Percentiles rank a stretch among this genome's conserved stretches.
Evolutionary conservation across 92 coral and sea anemone species (phyloP).

Genomic region (Parazoanthus swiftii): DNA sequence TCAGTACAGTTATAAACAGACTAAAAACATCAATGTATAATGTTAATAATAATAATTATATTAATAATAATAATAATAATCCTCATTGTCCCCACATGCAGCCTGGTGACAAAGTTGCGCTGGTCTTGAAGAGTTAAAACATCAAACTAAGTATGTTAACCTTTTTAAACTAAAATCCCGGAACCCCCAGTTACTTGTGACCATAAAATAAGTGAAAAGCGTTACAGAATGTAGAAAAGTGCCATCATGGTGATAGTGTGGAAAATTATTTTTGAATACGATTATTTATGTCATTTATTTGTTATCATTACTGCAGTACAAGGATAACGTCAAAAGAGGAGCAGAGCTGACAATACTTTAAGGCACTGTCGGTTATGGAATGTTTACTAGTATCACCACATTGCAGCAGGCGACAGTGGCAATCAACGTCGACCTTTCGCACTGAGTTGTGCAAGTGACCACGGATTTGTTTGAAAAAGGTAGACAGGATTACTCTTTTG

Average conservation of each 20-base stretch:
- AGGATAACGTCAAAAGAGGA: constrained; percentile 10
- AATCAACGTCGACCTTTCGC: background rate
- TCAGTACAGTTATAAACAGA: background rate
- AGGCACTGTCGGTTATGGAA: constrained; percentile 36
- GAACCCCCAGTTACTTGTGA: background rate
- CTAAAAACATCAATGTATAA: background rate
- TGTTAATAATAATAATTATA: no score
- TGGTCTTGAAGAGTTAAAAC: background rate
- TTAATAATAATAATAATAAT: no score
- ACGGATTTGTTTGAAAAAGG: background rate
- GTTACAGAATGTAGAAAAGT: background rate
- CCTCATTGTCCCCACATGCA: background rate
- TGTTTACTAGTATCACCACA: constrained; percentile 3
- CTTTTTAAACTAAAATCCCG: no score
- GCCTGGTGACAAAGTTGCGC: background rate
- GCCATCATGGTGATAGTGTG: background rate
- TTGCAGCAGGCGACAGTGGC: background rate
- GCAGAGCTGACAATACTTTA: constrained; percentile 23
- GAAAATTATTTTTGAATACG: background rate
- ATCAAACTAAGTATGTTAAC: background rate
- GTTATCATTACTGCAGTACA: constrained; percentile 41
- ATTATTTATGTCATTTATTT: background rate
- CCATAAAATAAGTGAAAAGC: background rate
- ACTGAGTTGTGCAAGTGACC: background rate
- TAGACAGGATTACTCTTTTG: no score